phyloP scores from a whole-genome alignment of 1,140 invertebrate genomes.

The Leptinotarsa undecemlineata region DNA sequence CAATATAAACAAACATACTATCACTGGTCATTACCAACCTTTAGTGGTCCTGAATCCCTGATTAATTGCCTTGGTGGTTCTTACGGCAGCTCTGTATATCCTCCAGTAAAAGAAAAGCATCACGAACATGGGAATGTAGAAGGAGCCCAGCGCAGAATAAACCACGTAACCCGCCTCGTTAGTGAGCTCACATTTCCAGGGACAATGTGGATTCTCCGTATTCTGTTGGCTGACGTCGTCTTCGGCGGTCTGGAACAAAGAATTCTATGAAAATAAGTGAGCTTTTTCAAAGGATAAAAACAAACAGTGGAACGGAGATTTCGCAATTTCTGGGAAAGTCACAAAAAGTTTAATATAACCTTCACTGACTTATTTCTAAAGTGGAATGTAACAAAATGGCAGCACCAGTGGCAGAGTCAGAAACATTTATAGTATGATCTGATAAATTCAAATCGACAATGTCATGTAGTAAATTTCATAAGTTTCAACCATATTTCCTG shows the following conservation, averaged over 20 bases:
- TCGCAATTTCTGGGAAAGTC: background rate
- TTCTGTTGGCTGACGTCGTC: background rate
- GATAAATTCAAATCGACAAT: too few relatives aligned
- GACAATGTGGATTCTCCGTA: conserved; percentile 63
- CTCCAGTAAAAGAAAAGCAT: conserved; percentile 97
- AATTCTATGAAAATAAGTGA: background rate
- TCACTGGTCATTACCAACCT: conserved; percentile 53
- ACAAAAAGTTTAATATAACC: background rate
- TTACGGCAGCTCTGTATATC: conserved; percentile 90
- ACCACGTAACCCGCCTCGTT: conserved; percentile 83
- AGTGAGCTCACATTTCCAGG: conserved; percentile 87
- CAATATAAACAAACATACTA: background rate
- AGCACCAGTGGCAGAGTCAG: too few relatives aligned
- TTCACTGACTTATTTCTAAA: background rate
- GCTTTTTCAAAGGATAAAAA: background rate
- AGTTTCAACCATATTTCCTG: too few relatives aligned
- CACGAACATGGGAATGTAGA: conserved; percentile 94
- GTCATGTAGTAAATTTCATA: too few relatives aligned
- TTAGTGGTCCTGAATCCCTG: conserved; percentile 92
- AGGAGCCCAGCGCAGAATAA: conserved; percentile 91
- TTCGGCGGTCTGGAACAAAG: background rate
- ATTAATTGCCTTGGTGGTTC: conserved; percentile 88
- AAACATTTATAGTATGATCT: too few relatives aligned
- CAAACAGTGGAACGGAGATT: background rate
- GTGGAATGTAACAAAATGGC: too few relatives aligned